Percentiles rank a stretch among this genome's conserved stretches.
Evolutionary conservation across 2,888 invertebrate genomes (phyloP).

Genomic region (Mesopsocus fuscifrons): DNA sequence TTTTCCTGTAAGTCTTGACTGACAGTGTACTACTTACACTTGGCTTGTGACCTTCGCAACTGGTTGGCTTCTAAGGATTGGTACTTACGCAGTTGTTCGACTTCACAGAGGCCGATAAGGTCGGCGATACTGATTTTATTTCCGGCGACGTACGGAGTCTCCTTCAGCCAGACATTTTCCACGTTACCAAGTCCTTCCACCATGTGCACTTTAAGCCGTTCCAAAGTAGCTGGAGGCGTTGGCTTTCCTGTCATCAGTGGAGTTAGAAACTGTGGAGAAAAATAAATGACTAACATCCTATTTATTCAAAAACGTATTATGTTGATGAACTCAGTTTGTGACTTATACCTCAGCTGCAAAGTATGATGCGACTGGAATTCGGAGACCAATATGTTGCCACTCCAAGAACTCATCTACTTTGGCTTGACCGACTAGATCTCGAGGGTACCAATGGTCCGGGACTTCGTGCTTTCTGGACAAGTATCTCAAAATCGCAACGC

Average conservation of each 20-base stretch:
- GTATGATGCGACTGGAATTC: conserved; percentile 26
- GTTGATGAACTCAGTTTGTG: no score
- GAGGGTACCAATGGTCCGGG: conserved; percentile 32
- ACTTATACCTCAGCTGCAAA: conserved; percentile 28
- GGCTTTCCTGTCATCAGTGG: conserved; percentile 21
- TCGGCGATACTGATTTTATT: conserved; percentile 25
- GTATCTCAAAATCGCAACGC: conserved; percentile 32
- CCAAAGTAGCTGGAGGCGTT: conserved; percentile 18
- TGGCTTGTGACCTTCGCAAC: no score
- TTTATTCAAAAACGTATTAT: no score
- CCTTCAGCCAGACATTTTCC: conserved; percentile 21
- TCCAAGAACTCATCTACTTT: conserved; percentile 30
- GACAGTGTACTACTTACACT: no score
- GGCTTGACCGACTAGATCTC: conserved; percentile 25
- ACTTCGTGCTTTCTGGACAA: conserved; percentile 24
- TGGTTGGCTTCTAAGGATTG: no score
- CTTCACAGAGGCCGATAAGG: conserved; percentile 25
- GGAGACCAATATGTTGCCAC: conserved; percentile 32
- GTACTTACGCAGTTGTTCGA: conserved; percentile 26
- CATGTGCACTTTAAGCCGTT: conserved; percentile 19
- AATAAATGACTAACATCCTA: no score
- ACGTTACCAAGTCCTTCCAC: conserved; percentile 20
- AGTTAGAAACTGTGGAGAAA: conserved; percentile 18
- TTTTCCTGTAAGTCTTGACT: no score
- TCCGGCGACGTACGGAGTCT: conserved; percentile 21